Percentiles rank a stretch among this genome's conserved stretches.
Conservation (phyloP, 2,113 vertebrate species). For the Seriola rivoliana region DNA sequence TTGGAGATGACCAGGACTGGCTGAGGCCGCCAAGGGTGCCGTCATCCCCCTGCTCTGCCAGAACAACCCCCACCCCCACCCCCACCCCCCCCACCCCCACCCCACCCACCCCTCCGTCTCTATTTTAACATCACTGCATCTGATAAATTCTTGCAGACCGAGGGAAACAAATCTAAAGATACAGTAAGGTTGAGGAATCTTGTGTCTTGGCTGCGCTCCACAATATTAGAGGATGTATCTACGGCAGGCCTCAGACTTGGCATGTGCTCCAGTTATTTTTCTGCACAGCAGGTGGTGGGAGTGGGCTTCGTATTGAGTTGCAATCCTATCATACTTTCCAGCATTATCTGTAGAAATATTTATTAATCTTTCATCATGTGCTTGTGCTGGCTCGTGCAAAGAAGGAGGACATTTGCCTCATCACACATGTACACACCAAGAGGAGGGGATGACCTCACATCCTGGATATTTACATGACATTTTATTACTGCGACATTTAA, state of each 20-base stretch:
- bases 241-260: background rate
- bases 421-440: background rate
- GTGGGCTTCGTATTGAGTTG: background rate
- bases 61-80: background rate
- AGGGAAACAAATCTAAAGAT: background rate
- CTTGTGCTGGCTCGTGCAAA: background rate
- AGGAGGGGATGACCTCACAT: background rate
- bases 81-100: too few relatives aligned
- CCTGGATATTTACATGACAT: conserved; percentile 30
- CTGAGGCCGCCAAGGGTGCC: conserved; percentile 15
- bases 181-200: background rate
- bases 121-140: background rate
- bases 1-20: conserved; percentile 42
- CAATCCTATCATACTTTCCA: conserved; percentile 18
- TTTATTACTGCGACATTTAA: conserved; percentile 18
- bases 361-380: conserved; percentile 1
- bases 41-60: conserved; percentile 15
- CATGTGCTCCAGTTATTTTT: conserved; percentile 9
- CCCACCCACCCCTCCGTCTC: background rate
- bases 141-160: background rate
- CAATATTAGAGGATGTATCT: background rate
- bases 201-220: conserved; percentile 12
- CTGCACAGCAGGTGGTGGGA: conserved; percentile 12
- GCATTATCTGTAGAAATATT: background rate
- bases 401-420: background rate